phyloP scores from a whole-genome alignment of 2,888 invertebrate species.

The Rhagonycha lutea region DNA sequence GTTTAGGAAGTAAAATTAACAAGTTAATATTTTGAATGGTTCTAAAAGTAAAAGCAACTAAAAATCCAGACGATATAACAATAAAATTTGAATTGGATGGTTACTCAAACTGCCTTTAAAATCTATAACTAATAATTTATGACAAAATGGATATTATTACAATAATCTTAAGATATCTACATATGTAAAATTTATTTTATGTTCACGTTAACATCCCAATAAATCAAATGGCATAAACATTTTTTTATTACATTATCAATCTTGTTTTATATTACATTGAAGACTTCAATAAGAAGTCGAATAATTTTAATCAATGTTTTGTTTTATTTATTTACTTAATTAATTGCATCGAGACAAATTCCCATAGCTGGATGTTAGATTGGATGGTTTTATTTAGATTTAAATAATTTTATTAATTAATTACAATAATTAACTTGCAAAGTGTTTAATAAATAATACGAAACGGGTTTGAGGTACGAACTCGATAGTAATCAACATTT shows the following conservation, averaged over 20 bases:
- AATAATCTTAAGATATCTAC: conserved; percentile 24
- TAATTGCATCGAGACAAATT: neutral
- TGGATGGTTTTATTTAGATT: neutral
- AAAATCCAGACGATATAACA: conserved; percentile 4
- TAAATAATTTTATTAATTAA: neutral
- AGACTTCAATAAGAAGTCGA: conserved; percentile 21
- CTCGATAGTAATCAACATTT: neutral
- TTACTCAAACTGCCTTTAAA: conserved; percentile 11
- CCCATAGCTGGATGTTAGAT: neutral
- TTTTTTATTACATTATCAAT: conserved; percentile 41
- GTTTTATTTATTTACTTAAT: conserved; percentile 22
- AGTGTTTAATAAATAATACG: neutral
- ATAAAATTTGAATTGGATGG: conserved; percentile 19
- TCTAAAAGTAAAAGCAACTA: neutral
- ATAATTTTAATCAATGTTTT: conserved; percentile 19
- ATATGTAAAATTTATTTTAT: conserved; percentile 34
- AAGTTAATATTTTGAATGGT: neutral
- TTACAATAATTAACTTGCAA: neutral
- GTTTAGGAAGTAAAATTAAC: neutral
- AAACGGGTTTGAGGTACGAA: neutral
- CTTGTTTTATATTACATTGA: conserved; percentile 35
- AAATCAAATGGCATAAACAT: conserved; percentile 40
- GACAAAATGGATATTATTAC: conserved; percentile 26
- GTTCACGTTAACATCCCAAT: conserved; percentile 37
- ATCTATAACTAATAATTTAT: conserved; percentile 32